These are phyloP conservation scores for Panthera uncia DNA, from an alignment of 2,113 vertebrate genomes.

Conservation along the genomic window DNA sequence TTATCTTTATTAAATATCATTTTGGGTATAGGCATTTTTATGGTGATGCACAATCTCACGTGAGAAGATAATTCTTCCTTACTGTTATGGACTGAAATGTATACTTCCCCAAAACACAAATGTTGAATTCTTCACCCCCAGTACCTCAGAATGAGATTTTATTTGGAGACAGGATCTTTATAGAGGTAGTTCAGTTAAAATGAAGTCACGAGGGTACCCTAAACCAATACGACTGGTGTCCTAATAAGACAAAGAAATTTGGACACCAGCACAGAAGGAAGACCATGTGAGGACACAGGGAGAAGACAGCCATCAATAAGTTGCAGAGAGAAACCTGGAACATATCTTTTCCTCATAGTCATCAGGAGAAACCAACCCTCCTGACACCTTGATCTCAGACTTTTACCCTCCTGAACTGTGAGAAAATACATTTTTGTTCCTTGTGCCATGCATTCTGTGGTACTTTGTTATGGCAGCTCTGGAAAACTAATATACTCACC, in stretches of 20 bases:
- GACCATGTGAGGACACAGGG: too few species aligned
- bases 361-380: background rate
- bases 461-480: background rate
- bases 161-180: background rate
- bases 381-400: background rate
- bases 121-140: background rate
- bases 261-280: background rate
- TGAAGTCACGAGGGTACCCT: background rate
- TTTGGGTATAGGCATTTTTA: background rate
- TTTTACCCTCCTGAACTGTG: background rate
- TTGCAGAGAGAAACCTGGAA: background rate
- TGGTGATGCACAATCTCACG: background rate
- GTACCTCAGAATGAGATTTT: background rate
- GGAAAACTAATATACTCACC: background rate
- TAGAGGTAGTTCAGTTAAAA: background rate
- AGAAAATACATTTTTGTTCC: background rate
- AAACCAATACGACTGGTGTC: background rate
- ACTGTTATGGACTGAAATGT: background rate
- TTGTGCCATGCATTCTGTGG: background rate
- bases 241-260: background rate
- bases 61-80: background rate
- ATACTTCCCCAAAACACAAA: too few species aligned
- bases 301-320: background rate
- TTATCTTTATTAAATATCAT: background rate
- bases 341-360: too few species aligned